Evolutionary conservation across 1,140 invertebrate genomes (phyloP).

Genomic region (Bombyx mandarina): DNA sequence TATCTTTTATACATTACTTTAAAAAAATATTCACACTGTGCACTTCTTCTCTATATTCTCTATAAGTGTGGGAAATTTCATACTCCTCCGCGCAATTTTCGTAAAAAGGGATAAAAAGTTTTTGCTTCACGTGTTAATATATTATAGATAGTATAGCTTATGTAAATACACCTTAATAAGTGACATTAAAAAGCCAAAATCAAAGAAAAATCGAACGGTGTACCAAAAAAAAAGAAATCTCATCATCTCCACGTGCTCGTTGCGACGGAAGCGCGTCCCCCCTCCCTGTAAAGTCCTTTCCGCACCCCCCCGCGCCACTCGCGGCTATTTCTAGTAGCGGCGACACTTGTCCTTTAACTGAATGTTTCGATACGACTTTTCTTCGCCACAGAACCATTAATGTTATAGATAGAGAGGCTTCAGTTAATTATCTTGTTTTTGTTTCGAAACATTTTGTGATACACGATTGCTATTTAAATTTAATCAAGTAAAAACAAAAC

Average conservation of each 20-base stretch:
- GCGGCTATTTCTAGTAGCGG: conserved; percentile 52
- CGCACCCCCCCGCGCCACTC: conserved; percentile 15
- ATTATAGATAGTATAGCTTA: no score
- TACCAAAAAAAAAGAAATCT: conserved; percentile 17
- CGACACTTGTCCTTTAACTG: conserved; percentile 52
- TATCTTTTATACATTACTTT: no score
- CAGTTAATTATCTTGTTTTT: conserved; percentile 1
- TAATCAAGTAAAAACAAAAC: no score
- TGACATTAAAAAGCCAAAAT: no score
- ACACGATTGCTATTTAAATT: no score
- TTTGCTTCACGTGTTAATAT: no score
- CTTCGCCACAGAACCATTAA: conserved; percentile 21
- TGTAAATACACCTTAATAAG: no score
- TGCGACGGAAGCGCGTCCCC: conserved; percentile 37
- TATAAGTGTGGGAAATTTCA: no score
- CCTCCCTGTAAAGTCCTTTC: conserved; percentile 6
- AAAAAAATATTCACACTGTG: no score
- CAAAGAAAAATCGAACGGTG: neutral
- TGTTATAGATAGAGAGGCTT: conserved; percentile 6
- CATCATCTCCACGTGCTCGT: conserved; percentile 42
- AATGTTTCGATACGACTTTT: conserved; percentile 27
- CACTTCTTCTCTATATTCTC: no score
- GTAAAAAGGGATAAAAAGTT: no score
- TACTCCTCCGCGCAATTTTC: no score
- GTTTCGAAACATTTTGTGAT: neutral